Conservation (phyloP, 37 sponge, comb jelly and placozoan species). For the Lycopodina hypogea region DNA sequence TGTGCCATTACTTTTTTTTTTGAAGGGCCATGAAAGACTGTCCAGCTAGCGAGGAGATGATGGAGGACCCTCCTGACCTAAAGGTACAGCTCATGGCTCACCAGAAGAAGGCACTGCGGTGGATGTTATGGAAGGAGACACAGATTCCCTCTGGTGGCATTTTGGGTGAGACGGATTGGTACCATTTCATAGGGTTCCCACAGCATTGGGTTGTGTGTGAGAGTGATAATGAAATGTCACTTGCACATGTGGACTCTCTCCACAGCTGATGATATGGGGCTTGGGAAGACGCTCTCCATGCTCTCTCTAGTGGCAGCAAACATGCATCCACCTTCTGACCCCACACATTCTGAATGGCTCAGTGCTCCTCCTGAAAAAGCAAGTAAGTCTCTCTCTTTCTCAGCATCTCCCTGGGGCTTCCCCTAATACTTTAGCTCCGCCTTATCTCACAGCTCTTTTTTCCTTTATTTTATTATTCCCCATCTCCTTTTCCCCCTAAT, state of each 20-base stretch:
- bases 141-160: slow-evolving; percentile 77
- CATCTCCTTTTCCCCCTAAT: too few species aligned
- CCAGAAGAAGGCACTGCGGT: slow-evolving; percentile 67
- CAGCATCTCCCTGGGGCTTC: too few species aligned
- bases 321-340: slow-evolving; percentile 12
- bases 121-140: slow-evolving; percentile 74
- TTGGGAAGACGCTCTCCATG: slow-evolving; percentile 78
- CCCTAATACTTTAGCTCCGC: too few species aligned
- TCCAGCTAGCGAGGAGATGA: slow-evolving; percentile 47
- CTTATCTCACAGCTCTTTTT: too few species aligned
- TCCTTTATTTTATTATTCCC: too few species aligned
- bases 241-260: neutral
- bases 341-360: too few species aligned
- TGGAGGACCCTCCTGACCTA: slow-evolving; percentile 56
- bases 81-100: slow-evolving; percentile 57
- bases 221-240: too few species aligned
- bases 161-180: slow-evolving; percentile 38
- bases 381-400: slow-evolving; percentile 6
- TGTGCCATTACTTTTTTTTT: neutral
- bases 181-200: neutral
- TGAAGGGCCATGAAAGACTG: slow-evolving; percentile 54
- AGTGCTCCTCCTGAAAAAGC: neutral
- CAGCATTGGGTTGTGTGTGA: too few species aligned
- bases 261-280: slow-evolving; percentile 86
- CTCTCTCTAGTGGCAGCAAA: slow-evolving; percentile 50